Evolutionary conservation across 2,888 invertebrate genomes (phyloP).

Genomic region (Ashinkailepas kermadecensis): DNA sequence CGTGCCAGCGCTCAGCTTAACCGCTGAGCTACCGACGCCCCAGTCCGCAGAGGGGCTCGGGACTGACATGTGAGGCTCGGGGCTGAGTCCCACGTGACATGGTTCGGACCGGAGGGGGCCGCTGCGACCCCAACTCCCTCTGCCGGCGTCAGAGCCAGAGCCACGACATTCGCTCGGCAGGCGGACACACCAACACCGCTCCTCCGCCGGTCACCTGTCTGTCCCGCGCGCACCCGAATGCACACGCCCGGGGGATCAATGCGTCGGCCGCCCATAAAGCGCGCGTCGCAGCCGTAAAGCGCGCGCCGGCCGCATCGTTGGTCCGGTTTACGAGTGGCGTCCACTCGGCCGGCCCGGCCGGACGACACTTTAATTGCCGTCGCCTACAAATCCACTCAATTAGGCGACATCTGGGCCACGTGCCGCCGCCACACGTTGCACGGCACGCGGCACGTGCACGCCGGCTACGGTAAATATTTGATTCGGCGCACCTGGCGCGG

Average conservation of each 20-base stretch:
- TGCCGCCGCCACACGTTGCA: not conserved
- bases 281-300: not conserved
- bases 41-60: no score
- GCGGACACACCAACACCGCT: no score
- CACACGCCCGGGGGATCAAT: not conserved
- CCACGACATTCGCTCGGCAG: no score
- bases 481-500: not conserved
- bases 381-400: not conserved
- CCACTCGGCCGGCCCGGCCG: not conserved
- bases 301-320: not conserved
- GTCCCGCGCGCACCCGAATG: no score
- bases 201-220: no score
- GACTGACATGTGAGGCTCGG: no score
- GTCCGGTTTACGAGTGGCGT: not conserved
- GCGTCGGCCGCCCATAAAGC: not conserved
- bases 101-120: no score
- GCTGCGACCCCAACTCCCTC: no score
- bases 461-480: not conserved
- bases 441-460: not conserved
- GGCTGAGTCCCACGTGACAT: no score
- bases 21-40: no score
- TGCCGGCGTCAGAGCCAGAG: no score
- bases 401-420: not conserved
- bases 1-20: no score
- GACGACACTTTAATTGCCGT: conserved; percentile 5